Conservation (phyloP, 2,797 vertebrate genomes). For the Oreochromis grahami region DNA sequence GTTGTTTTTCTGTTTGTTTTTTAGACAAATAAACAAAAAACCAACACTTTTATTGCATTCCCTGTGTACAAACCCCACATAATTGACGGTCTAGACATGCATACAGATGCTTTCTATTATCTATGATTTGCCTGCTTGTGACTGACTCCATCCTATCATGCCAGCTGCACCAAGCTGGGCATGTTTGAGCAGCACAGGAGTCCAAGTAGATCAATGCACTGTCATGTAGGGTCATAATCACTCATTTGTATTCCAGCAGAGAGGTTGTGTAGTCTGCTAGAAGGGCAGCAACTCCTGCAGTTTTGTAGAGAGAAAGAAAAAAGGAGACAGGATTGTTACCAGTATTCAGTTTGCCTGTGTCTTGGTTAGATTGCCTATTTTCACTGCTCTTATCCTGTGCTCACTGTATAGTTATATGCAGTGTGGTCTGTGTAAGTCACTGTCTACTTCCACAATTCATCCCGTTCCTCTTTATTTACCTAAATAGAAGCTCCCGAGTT, state of each 20-base stretch:
- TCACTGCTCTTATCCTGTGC: neutral
- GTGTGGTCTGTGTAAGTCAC: neutral
- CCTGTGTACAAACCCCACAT: neutral
- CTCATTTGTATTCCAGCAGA: slow-evolving; percentile 10
- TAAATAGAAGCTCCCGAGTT: neutral
- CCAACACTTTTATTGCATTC: neutral
- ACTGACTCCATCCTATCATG: neutral
- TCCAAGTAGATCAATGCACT: neutral
- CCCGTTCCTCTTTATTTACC: neutral
- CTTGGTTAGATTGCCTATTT: neutral
- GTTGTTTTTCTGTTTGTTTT: neutral
- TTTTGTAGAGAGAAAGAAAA: neutral
- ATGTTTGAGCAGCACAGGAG: slow-evolving; percentile 24
- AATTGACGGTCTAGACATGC: neutral
- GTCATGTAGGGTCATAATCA: slow-evolving; percentile 21
- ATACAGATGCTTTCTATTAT: slow-evolving; percentile 3
- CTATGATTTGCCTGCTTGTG: neutral
- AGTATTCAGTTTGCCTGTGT: neutral
- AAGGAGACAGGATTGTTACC: neutral
- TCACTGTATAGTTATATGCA: neutral
- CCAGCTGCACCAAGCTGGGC: slow-evolving; percentile 24
- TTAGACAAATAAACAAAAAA: neutral
- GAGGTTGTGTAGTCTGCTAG: slow-evolving; percentile 2
- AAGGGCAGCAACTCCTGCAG: slow-evolving; percentile 4
- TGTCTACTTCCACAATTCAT: neutral